Percentiles rank a stretch among this genome's conserved stretches.
Evolutionary conservation across 2,113 vertebrate species (phyloP).

Genomic region (Microtus montanus): DNA sequence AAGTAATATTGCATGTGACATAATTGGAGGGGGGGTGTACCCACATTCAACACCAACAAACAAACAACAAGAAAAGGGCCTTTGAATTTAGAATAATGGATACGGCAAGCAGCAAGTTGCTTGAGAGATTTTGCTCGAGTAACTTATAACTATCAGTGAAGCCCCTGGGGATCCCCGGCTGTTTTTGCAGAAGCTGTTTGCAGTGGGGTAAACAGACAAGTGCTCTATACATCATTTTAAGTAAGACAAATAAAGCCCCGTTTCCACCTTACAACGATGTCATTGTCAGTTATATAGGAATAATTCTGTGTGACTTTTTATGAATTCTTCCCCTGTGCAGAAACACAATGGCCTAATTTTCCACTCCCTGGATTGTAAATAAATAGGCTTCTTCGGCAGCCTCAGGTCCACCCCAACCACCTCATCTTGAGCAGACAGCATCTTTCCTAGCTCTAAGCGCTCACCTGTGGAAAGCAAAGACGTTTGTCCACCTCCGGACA

Average conservation of each 20-base stretch:
- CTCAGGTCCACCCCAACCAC: slow-evolving; percentile 76
- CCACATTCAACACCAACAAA: slow-evolving; percentile 79
- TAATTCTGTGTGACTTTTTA: slow-evolving; percentile 91
- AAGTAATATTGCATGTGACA: slow-evolving; percentile 83
- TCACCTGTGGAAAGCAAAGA: slow-evolving; percentile 43
- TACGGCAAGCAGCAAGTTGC: slow-evolving; percentile 89
- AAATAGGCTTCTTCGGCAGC: slow-evolving; percentile 85
- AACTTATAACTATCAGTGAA: slow-evolving; percentile 91
- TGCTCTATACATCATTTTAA: slow-evolving; percentile 93
- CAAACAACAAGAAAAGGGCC: slow-evolving; percentile 84
- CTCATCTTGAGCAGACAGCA: not conserved
- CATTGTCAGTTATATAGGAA: slow-evolving; percentile 92
- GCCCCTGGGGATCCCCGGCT: slow-evolving; percentile 83
- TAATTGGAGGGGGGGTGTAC: slow-evolving; percentile 71
- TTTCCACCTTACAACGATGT: slow-evolving; percentile 91
- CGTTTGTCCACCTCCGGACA: not conserved
- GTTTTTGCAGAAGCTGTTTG: slow-evolving; percentile 91
- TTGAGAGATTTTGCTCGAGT: slow-evolving; percentile 90
- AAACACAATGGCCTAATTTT: slow-evolving; percentile 91
- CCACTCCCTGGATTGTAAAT: slow-evolving; percentile 86
- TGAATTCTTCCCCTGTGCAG: slow-evolving; percentile 91
- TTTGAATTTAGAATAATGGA: slow-evolving; percentile 90
- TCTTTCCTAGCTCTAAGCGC: not conserved
- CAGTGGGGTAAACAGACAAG: slow-evolving; percentile 91
- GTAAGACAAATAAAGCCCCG: slow-evolving; percentile 93